Evolutionary conservation across 2,888 invertebrate species (phyloP).

Genomic region (Cryptocephalus moraei): DNA sequence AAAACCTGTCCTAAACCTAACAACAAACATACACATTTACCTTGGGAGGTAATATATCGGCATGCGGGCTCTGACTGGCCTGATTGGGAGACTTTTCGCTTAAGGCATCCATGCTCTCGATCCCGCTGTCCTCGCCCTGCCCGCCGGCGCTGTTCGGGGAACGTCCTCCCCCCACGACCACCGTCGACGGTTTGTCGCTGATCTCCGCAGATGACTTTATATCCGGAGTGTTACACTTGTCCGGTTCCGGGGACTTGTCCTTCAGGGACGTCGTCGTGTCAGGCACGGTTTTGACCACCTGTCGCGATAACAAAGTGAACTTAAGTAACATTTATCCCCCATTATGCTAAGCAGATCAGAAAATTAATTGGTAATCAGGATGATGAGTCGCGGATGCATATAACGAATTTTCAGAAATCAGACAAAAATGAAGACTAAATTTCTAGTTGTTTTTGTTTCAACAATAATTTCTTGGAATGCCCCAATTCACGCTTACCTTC

Average conservation of each 20-base stretch:
- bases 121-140: conserved; percentile 82
- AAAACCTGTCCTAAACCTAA: no score
- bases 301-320: no score
- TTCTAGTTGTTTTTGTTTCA: no score
- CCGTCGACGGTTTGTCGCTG: conserved; percentile 15
- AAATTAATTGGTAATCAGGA: no score
- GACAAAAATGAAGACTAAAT: no score
- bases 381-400: no score
- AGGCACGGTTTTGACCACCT: no score
- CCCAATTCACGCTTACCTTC: conserved; percentile 14
- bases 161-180: conserved; percentile 22
- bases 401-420: no score
- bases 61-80: conserved; percentile 62
- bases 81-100: conserved; percentile 61
- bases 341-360: neutral
- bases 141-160: conserved; percentile 36
- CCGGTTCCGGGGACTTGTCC: conserved; percentile 33
- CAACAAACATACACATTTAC: neutral
- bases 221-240: conserved; percentile 28
- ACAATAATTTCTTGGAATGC: neutral
- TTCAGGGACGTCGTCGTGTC: conserved; percentile 21
- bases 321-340: no score
- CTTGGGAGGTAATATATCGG: conserved; percentile 28
- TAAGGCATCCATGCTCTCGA: conserved; percentile 88
- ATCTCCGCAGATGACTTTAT: neutral